Conservation (phyloP, 2,797 vertebrate genomes). For the Pteronotus mesoamericanus region DNA sequence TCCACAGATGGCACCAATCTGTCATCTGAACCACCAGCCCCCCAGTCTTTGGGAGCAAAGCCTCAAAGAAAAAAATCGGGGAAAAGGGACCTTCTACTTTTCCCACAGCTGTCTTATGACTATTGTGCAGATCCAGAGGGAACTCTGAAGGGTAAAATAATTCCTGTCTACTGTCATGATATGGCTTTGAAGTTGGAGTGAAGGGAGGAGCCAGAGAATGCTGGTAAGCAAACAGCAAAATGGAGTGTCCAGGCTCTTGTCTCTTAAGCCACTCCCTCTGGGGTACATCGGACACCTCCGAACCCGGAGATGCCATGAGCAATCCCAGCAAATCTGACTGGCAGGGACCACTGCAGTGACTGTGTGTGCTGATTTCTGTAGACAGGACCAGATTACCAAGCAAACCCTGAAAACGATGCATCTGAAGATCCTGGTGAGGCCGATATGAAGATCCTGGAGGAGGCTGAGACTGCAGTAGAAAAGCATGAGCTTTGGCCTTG, state of each 20-base stretch:
- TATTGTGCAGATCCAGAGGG: conserved; percentile 36
- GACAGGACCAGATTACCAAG: neutral
- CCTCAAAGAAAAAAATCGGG: neutral
- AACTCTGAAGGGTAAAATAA: conserved; percentile 37
- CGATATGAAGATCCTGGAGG: neutral
- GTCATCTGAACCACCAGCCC: neutral
- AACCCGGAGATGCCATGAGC: neutral
- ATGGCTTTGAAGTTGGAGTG: neutral
- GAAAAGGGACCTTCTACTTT: neutral
- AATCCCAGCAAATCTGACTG: neutral
- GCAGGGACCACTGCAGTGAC: neutral
- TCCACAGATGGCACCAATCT: conserved; percentile 66
- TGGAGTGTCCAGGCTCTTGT: neutral
- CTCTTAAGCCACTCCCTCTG: neutral
- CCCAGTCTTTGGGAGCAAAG: neutral
- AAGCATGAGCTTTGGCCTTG: neutral
- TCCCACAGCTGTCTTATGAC: neutral
- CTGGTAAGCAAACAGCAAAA: neutral
- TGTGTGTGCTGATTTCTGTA: neutral
- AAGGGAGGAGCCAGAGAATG: neutral
- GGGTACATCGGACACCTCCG: neutral
- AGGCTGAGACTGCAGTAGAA: neutral
- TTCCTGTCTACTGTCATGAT: neutral
- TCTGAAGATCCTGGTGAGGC: neutral
- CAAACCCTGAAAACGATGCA: neutral